Percentiles rank a stretch among this genome's conserved stretches.
phyloP scores from a whole-genome alignment of 2,113 vertebrate genomes.

The Pipra filicauda region DNA sequence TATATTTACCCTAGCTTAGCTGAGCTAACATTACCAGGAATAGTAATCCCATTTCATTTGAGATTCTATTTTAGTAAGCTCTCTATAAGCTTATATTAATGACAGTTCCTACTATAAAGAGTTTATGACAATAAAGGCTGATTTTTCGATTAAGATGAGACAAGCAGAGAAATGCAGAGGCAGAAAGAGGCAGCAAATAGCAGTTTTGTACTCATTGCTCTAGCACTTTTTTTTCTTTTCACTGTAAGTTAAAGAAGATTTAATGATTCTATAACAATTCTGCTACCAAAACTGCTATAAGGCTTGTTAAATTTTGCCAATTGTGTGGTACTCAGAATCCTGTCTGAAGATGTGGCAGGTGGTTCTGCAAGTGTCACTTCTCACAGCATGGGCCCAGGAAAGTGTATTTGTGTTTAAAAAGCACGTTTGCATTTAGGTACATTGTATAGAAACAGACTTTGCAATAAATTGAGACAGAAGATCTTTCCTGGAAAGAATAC shows the following conservation, averaged over 20 bases:
- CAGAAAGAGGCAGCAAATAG: neutral
- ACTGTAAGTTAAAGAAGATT: neutral
- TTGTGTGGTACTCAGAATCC: neutral
- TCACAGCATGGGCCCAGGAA: neutral
- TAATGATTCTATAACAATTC: neutral
- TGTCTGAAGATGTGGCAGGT: neutral
- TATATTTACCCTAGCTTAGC: constrained; percentile 18
- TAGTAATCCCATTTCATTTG: neutral
- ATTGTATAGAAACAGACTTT: neutral
- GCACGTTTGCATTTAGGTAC: neutral
- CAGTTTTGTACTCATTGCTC: neutral
- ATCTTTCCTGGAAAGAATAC: neutral
- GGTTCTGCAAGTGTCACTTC: neutral
- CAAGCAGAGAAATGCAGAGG: neutral
- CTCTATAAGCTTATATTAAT: neutral
- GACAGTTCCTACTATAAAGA: neutral
- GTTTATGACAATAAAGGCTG: neutral
- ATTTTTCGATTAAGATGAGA: neutral
- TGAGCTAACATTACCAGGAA: neutral
- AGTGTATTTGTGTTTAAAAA: neutral
- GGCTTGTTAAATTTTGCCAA: neutral
- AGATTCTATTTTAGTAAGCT: constrained; percentile 11
- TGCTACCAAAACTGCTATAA: neutral
- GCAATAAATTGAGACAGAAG: neutral
- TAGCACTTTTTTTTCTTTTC: neutral